phyloP scores from a whole-genome alignment of 2,113 vertebrate species.

The Hemicordylus capensis region DNA sequence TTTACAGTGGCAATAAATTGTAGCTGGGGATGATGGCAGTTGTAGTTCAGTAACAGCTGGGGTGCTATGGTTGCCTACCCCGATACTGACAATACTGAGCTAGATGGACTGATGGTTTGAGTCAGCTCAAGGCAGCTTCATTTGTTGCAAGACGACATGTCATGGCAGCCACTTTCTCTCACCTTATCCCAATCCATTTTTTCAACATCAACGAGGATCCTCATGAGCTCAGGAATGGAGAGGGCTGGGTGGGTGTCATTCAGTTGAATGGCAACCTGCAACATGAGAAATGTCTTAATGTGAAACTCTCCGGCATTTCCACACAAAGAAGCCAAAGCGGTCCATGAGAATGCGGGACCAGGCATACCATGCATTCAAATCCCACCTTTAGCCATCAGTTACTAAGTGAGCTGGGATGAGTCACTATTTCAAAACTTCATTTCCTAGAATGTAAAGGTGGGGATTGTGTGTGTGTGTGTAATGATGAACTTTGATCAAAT shows the following conservation, averaged over 20 bases:
- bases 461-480: no score
- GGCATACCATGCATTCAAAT: neutral
- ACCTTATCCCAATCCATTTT: slow-evolving; percentile 88
- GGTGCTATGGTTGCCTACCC: no score
- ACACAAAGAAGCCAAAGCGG: neutral
- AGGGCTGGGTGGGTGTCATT: slow-evolving; percentile 90
- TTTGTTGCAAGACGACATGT: neutral
- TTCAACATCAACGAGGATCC: slow-evolving; percentile 87
- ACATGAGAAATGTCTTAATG: slow-evolving; percentile 33
- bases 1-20: neutral
- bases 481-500: no score
- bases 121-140: no score
- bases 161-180: accelerated
- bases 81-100: no score
- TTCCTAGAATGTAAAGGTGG: neutral
- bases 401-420: neutral
- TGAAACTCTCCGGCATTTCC: neutral
- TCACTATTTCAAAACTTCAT: neutral
- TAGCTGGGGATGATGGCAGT: no score
- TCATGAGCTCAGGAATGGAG: slow-evolving; percentile 89
- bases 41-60: no score
- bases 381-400: neutral
- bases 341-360: neutral
- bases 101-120: no score
- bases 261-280: slow-evolving; percentile 89